phyloP scores from a whole-genome alignment of 2,888 invertebrate genomes.

The Saturnia pavonia region DNA sequence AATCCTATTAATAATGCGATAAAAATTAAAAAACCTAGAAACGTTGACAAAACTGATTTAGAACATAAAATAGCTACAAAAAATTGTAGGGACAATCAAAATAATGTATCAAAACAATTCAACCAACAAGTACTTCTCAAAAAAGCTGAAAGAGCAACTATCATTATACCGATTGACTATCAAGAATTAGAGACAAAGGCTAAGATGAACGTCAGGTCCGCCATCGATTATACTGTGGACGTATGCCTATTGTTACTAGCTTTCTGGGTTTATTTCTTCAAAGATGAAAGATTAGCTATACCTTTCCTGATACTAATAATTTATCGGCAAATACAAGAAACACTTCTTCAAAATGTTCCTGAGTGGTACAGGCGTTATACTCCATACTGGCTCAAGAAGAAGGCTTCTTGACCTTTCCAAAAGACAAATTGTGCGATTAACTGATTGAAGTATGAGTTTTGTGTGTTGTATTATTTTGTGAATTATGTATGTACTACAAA shows the following conservation, averaged over 20 bases:
- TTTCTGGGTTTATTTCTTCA: constrained; percentile 91
- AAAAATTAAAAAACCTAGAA: constrained; percentile 36
- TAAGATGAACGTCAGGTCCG: constrained; percentile 85
- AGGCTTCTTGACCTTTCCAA: constrained; percentile 71
- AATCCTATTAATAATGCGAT: constrained; percentile 40
- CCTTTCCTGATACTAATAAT: constrained; percentile 89
- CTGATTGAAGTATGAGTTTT: constrained; percentile 63
- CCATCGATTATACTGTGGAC: constrained; percentile 88
- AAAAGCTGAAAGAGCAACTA: constrained; percentile 71
- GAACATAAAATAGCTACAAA: constrained; percentile 34
- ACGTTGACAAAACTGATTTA: constrained; percentile 34
- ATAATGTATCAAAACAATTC: constrained; percentile 44
- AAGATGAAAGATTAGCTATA: constrained; percentile 89
- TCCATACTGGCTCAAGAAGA: constrained; percentile 70
- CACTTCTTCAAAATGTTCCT: constrained; percentile 81
- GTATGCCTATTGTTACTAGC: constrained; percentile 88
- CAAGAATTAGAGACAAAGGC: constrained; percentile 83
- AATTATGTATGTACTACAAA: constrained; percentile 58
- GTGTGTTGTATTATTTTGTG: constrained; percentile 71
- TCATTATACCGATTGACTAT: constrained; percentile 75
- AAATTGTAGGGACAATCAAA: constrained; percentile 34
- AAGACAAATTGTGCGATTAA: constrained; percentile 69
- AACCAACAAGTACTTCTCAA: constrained; percentile 62
- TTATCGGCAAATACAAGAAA: constrained; percentile 88
- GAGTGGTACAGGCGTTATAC: constrained; percentile 76